Conservation (phyloP, 2,888 invertebrate genomes). For the Halictus quadricinctus region DNA sequence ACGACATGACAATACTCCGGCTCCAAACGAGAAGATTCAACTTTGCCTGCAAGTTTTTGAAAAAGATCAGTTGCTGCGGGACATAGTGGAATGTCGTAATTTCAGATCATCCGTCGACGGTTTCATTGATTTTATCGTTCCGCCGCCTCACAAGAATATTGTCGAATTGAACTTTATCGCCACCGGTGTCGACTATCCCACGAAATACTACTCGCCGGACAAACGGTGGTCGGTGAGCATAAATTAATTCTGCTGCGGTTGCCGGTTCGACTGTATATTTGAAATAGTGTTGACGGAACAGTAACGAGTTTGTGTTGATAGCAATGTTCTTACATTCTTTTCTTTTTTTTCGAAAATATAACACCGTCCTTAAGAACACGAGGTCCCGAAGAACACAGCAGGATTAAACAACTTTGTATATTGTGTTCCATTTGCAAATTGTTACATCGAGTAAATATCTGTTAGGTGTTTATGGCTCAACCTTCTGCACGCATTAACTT, state of each 20-base stretch:
- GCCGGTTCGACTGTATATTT: neutral
- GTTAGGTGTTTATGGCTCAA: slow-evolving; percentile 80
- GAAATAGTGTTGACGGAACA: neutral
- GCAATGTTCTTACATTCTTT: too few relatives aligned
- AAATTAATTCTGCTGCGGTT: neutral
- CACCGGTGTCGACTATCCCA: slow-evolving; percentile 79
- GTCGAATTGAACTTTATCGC: slow-evolving; percentile 78
- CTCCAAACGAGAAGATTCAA: slow-evolving; percentile 79
- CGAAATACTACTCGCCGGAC: slow-evolving; percentile 81
- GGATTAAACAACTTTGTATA: neutral
- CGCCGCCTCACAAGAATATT: slow-evolving; percentile 79
- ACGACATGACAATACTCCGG: slow-evolving; percentile 79
- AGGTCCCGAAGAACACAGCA: neutral
- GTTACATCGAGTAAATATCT: neutral
- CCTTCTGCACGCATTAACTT: slow-evolving; percentile 79
- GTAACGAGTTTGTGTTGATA: too few relatives aligned
- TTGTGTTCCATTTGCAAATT: neutral
- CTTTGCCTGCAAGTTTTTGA: slow-evolving; percentile 78
- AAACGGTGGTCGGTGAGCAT: slow-evolving; percentile 79
- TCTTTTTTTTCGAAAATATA: too few relatives aligned
- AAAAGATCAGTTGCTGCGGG: slow-evolving; percentile 78
- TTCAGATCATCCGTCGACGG: slow-evolving; percentile 80
- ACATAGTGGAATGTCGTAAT: slow-evolving; percentile 79
- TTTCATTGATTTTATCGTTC: slow-evolving; percentile 80
- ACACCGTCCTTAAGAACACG: too few relatives aligned